Percentiles rank a stretch among this genome's conserved stretches.
These are phyloP conservation scores for Agonopterix heracliana DNA, from an alignment of 2,888 invertebrate species.

Conservation along the genomic window DNA sequence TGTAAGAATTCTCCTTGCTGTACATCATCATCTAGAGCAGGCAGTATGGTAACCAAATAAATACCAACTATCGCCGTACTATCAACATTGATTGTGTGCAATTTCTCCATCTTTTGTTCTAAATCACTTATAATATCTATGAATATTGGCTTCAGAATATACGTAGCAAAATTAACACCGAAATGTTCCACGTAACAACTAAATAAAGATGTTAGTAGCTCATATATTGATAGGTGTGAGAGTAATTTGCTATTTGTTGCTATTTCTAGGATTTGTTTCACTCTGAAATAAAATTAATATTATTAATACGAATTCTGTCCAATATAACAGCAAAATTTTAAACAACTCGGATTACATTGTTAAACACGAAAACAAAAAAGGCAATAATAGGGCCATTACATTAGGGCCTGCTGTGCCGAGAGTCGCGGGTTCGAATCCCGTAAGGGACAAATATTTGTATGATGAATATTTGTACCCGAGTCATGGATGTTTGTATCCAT, in stretches of 20 bases:
- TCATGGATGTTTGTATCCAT: no score
- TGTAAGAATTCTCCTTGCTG: constrained; percentile 76
- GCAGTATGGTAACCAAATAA: constrained; percentile 75
- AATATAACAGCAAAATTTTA: not conserved
- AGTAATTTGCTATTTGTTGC: constrained; percentile 45
- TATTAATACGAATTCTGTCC: not conserved
- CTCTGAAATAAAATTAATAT: constrained; percentile 38
- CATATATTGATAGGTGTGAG: constrained; percentile 50
- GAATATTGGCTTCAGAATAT: constrained; percentile 76
- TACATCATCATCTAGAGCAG: constrained; percentile 62
- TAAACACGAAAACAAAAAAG: no score
- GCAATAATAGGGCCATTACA: no score
- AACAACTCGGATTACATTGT: no score
- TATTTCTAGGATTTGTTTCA: constrained; percentile 57
- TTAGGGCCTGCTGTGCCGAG: no score
- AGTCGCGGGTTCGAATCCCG: no score
- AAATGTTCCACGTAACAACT: constrained; percentile 77
- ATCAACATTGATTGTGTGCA: constrained; percentile 67
- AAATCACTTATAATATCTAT: constrained; percentile 73
- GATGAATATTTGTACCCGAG: no score
- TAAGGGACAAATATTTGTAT: no score
- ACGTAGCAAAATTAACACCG: constrained; percentile 77
- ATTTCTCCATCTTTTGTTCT: constrained; percentile 78
- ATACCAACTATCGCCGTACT: constrained; percentile 77
- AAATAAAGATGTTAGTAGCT: constrained; percentile 50